phyloP scores from a whole-genome alignment of 2,797 vertebrate genomes.

The Pogonophryne albipinna region DNA sequence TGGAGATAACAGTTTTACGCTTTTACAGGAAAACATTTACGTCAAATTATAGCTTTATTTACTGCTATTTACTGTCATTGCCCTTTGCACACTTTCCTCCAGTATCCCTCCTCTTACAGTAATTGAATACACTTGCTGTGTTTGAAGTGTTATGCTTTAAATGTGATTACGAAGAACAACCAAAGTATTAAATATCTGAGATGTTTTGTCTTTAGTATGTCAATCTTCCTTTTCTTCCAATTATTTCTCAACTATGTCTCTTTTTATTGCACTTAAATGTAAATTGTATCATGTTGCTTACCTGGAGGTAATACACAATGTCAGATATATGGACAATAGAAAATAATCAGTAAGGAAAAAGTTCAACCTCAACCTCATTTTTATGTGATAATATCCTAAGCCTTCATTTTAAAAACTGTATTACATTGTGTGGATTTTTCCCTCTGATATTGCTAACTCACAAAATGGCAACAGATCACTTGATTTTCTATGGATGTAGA shows the following conservation, averaged over 20 bases:
- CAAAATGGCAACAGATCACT: neutral
- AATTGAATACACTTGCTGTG: neutral
- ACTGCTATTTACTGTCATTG: neutral
- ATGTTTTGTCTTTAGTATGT: no score
- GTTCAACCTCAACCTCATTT: neutral
- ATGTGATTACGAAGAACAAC: neutral
- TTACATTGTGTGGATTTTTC: neutral
- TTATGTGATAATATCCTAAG: neutral
- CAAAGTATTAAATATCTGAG: no score
- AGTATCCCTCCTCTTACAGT: neutral
- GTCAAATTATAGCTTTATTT: neutral
- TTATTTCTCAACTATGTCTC: neutral
- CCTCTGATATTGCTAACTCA: neutral
- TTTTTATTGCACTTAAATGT: neutral
- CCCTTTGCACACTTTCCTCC: neutral
- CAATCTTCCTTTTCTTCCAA: no score
- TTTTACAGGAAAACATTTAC: neutral
- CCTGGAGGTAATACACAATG: slow-evolving; percentile 4
- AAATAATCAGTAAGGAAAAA: neutral
- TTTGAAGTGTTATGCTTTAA: neutral
- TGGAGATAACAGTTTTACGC: neutral
- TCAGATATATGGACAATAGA: neutral
- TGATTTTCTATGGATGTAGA: neutral
- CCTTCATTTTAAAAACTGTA: neutral
- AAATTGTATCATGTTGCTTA: neutral